These are phyloP conservation scores for Phodopus roborovskii DNA, from an alignment of 2,113 vertebrate species.

Conservation along the genomic window DNA sequence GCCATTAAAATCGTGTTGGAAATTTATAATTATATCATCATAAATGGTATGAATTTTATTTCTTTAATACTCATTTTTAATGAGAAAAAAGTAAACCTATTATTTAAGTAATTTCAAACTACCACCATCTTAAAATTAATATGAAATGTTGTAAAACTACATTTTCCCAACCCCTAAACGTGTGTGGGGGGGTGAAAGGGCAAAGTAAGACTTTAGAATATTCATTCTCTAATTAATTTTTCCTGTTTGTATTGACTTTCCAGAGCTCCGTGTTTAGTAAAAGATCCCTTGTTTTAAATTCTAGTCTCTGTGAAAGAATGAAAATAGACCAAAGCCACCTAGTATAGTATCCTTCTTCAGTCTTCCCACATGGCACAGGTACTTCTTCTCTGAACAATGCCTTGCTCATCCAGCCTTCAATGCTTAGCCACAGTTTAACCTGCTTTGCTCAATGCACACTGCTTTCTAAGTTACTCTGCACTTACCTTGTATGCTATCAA, in stretches of 20 bases:
- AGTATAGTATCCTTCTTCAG: not conserved
- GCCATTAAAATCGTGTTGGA: slow-evolving; percentile 46
- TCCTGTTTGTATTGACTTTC: slow-evolving; percentile 23
- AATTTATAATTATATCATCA: slow-evolving; percentile 31
- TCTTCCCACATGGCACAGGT: not conserved
- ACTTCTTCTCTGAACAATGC: not conserved
- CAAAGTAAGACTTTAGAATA: not conserved
- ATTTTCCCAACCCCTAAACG: not conserved
- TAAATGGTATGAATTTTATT: not conserved
- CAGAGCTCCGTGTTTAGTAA: not conserved
- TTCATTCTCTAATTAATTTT: slow-evolving; percentile 16
- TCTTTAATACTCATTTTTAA: not conserved
- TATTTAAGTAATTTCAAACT: slow-evolving; percentile 52
- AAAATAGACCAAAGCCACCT: not conserved
- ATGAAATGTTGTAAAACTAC: slow-evolving; percentile 46
- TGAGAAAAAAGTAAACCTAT: not conserved
- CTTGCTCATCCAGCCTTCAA: not conserved
- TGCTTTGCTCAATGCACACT: not conserved
- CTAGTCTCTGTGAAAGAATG: not conserved
- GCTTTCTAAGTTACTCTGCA: slow-evolving; percentile 7
- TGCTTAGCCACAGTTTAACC: not conserved
- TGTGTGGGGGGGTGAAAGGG: not conserved
- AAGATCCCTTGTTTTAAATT: slow-evolving; percentile 27
- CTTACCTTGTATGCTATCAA: not conserved
- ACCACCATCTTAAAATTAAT: slow-evolving; percentile 46